phyloP scores from a whole-genome alignment of 2,113 vertebrate species.

The Irena cyanogastra region DNA sequence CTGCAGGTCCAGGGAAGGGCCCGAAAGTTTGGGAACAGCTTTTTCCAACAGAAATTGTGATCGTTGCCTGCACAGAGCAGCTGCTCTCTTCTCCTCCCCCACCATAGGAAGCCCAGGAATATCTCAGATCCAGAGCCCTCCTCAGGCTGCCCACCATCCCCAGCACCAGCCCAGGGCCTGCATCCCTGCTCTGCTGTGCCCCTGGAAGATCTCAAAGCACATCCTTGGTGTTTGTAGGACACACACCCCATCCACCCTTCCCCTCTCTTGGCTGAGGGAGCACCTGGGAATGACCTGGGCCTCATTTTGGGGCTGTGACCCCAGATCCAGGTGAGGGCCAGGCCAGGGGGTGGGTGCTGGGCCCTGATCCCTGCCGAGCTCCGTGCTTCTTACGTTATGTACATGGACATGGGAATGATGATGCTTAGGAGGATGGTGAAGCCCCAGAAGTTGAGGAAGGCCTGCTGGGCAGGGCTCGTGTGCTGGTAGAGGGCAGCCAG shows the following conservation, averaged over 20 bases:
- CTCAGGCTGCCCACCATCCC: neutral
- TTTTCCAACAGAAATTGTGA: neutral
- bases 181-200: neutral
- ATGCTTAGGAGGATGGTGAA: constrained; percentile 87
- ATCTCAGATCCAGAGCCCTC: neutral
- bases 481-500: constrained; percentile 13
- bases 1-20: neutral
- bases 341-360: neutral
- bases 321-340: neutral
- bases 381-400: constrained; percentile 79
- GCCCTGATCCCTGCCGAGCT: neutral
- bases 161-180: rapidly evolving
- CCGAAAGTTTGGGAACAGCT: neutral
- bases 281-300: neutral
- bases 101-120: neutral
- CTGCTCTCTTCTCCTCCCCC: neutral
- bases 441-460: constrained; percentile 86
- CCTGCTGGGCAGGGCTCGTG: constrained; percentile 52
- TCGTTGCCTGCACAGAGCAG: neutral
- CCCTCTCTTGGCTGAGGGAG: rapidly evolving
- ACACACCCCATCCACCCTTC: neutral
- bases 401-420: constrained; percentile 88
- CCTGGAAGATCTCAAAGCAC: neutral
- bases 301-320: neutral
- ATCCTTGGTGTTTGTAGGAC: neutral